Base-by-base conservation (phyloP, 2,797 vertebrate genomes). In the Alauda arvensis region DNA sequence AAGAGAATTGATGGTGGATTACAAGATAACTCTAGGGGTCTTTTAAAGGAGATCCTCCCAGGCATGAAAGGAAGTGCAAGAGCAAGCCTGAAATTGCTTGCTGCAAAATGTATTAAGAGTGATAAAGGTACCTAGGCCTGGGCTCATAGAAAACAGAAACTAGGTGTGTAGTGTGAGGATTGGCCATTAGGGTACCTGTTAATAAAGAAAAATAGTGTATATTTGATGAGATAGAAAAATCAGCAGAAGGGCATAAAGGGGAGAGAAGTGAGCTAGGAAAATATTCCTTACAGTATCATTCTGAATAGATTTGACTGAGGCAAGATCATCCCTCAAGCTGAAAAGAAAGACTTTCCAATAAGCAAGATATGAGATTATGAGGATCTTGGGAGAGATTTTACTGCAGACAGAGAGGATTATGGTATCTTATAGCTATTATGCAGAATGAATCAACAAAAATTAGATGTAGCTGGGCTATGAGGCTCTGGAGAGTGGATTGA, bases 371-470 rank as follows among this genome's bases (percentile, higher is more conserved):
- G 78, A 91, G 66, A 84, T 82, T 37, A 94, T 77, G 91, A 89
- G 89, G 24, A 90, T 52, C 88, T 69, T 80, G 89, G 88, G 92
- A 89, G 40, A 75, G 13, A 89, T 94, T 92, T 85, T 71, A 61
- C 78, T 49, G 4, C 49, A 88, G 80, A 23, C 28, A 84, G 83
- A 82, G 81, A 82, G 23, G 28, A 91, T 52, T 65, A 86, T 70
- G 37, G 34, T 92, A 57, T 90, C 72, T 83, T 93, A 85, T 21
- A 75, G 55, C 40, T 91, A 68, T 91, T 83, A 92, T 53, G 84
- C 45, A 87, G 76, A 94, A 92, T 86, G 81, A 85, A 89, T 93
- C 69, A 93, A 91, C 84, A 89, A 87, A 86, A 93, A 66, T 88
- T 88, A 85, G 69, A 85, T 71, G 25, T 59, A 76, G 10, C 45